Base-by-base conservation (phyloP, 1,140 invertebrate species). In the Streblospio benedicti region DNA sequence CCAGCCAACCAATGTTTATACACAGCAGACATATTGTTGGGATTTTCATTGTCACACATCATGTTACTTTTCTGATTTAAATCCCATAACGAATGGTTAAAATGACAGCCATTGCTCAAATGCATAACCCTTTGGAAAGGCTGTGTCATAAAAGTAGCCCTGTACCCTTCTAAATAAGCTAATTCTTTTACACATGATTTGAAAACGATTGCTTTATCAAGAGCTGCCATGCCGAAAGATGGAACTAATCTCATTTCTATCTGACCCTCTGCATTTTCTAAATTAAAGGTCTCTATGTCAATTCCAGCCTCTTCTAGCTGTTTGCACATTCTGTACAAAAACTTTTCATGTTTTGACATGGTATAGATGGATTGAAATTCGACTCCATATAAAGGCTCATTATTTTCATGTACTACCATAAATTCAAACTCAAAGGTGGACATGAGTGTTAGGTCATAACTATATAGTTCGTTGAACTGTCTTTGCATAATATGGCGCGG, bases 71-170 rank as follows among this genome's bases (percentile, higher is more conserved):
- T 49, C 14, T 53, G 38, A 1, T n/a, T 27, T 9, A 30, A 23
- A 25, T 16, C 52, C 67, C 65, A 66, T 31, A 67, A 57, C 18
- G 65, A 67, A 33, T 62, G 57, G 61, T 66, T 67, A 5, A 63
- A 56, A 49, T 66, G 65, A n/a, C n/a, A n/a, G n/a, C n/a, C 14
- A 64, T n/a, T n/a, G n/a, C 52, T 5, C 64, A 63, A 41, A 58
- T 67, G 27, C 50, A 47, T 30, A 20, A 43, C 35, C 6, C 52
- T 23, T 16, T 28, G 49, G 16, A 31, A 49, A 2, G 61, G 61
- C 14, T 59, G 44, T 27, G 67, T 38, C 67, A 68, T 68, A 60
- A 66, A 68, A 14, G 65, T 65, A 2, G 63, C 56, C 23, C 44
- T 12, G 20, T 25, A 50, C 18, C 58, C 58, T 5, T 44, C 28